Base-by-base conservation (phyloP, 2,113 vertebrate genomes). In the Plectropomus leopardus region DNA sequence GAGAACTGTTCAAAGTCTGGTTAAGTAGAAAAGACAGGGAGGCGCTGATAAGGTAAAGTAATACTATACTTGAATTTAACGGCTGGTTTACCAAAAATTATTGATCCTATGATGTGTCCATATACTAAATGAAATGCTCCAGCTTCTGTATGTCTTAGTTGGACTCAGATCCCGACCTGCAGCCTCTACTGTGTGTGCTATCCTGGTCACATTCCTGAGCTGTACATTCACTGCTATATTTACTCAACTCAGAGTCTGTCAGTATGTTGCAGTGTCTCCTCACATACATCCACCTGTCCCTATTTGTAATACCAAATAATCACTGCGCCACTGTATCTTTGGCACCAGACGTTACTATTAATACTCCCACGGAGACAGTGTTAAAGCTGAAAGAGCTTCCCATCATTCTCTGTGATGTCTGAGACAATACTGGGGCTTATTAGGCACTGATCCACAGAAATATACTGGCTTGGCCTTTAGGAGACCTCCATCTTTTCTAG, bases 211-310 rank as follows among this genome's bases (percentile, higher is more conserved):
- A 86, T 93, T 92, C 88, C 86, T 78, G 57, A 78, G 70, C 66
- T 53, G 45, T 78, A 84, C 69, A 84, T 82, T 90, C 87, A 75
- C 70, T 10, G 72, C 91, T 92, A 90, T 88, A 91, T 91, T 90
- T 92, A 91, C 60, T 85, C 6, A 24, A 72, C 80, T 72, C 76
- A 51, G 82, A n/a, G 78, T 73, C 70, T 65, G 59, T 11, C 58
- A 74, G 57, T 42, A 45, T 64, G 53, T 64, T 72, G 51, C 72
- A 47, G 74, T 57, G 66, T 80, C 64, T 72, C 78, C 64, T 30
- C 9, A 42, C 77, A 69, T 45, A 54, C 80, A 54, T 78, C 87
- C 94, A 94, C 90, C 93, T 94, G 94, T 92, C 84, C 61, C 84
- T 34, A 50, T 77, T 85, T 84, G 86, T 90, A 89, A 92, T 58